Conservation (phyloP, 2,888 invertebrate genomes). For the Busseola fusca region DNA sequence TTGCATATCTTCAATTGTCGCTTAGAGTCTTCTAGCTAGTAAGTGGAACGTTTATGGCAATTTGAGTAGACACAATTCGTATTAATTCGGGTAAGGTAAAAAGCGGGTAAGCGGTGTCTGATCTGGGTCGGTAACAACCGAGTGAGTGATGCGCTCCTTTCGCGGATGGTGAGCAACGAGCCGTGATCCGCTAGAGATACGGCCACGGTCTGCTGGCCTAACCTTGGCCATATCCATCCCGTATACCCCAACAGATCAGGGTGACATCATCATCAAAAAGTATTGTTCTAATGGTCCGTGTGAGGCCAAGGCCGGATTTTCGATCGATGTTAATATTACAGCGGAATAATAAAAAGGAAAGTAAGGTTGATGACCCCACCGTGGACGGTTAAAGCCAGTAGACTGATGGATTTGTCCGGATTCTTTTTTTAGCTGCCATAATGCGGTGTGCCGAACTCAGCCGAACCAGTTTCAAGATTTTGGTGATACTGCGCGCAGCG, state of each 20-base stretch:
- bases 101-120: conserved; percentile 73
- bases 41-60: conserved; percentile 69
- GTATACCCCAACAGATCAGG: conserved; percentile 76
- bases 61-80: conserved; percentile 67
- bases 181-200: conserved; percentile 77
- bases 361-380: conserved; percentile 81
- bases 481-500: conserved; percentile 63
- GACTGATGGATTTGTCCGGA: conserved; percentile 78
- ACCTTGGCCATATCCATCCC: conserved; percentile 85
- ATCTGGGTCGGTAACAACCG: conserved; percentile 80
- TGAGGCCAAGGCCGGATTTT: conserved; percentile 79
- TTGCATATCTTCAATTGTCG: conserved; percentile 32
- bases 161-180: conserved; percentile 81
- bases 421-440: conserved; percentile 80
- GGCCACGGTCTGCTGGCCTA: conserved; percentile 84
- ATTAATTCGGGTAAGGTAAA: conserved; percentile 76
- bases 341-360: conserved; percentile 84
- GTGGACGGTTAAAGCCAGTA: conserved; percentile 73
- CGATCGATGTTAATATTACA: conserved; percentile 75
- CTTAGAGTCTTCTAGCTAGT: conserved; percentile 64
- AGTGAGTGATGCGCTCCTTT: conserved; percentile 75
- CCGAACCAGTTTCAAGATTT: conserved; percentile 71
- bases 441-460: conserved; percentile 72
- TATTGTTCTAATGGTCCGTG: conserved; percentile 69
- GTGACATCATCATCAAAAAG: conserved; percentile 83